phyloP scores from a whole-genome alignment of 1,140 invertebrate species.

The Cyclina sinensis region DNA sequence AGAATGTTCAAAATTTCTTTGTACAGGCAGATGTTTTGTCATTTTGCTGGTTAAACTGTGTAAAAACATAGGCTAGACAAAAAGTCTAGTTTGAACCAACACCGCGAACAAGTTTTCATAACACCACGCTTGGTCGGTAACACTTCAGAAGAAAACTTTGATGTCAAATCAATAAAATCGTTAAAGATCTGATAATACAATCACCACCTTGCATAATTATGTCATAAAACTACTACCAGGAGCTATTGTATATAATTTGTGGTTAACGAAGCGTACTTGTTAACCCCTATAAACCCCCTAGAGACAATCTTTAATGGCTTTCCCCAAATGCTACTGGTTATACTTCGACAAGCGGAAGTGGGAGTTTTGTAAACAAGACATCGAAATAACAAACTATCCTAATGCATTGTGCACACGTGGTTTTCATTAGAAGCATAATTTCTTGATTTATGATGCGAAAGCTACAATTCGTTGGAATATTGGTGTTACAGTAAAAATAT shows the following conservation, averaged over 20 bases:
- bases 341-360: neutral
- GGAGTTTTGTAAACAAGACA: neutral
- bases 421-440: conserved; percentile 3
- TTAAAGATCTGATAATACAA: conserved; percentile 11
- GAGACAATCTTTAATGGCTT: neutral
- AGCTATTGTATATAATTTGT: neutral
- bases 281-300: conserved; percentile 6
- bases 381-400: conserved; percentile 20
- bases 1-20: too few relatives aligned
- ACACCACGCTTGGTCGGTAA: neutral
- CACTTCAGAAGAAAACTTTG: neutral
- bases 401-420: conserved; percentile 10
- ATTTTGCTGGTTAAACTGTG: too few relatives aligned
- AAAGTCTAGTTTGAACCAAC: neutral
- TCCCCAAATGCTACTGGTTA: neutral
- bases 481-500: neutral
- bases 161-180: neutral
- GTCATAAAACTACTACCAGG: neutral
- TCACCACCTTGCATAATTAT: neutral
- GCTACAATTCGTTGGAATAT: neutral
- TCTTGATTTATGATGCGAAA: neutral
- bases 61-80: neutral
- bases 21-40: too few relatives aligned
- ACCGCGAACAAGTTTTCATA: neutral
- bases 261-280: neutral